phyloP scores from a whole-genome alignment of 1,140 invertebrate species.

The Philaenus spumarius region DNA sequence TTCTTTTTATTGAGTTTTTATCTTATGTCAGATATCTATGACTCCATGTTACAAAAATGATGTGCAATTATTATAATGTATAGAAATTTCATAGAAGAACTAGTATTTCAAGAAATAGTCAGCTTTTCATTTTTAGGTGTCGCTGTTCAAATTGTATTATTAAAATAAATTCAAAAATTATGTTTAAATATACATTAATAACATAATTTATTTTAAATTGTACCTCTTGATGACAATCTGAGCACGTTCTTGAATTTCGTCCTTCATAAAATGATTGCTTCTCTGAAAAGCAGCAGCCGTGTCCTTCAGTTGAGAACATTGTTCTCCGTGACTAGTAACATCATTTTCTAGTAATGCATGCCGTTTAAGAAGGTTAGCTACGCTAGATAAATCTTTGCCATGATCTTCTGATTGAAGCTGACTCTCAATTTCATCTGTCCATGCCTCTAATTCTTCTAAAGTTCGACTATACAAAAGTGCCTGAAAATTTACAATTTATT shows the following conservation, averaged over 20 bases:
- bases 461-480: slow-evolving; percentile 77
- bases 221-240: slow-evolving; percentile 57
- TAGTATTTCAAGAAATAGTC: no score
- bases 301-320: slow-evolving; percentile 69
- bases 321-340: slow-evolving; percentile 68
- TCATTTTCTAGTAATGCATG: slow-evolving; percentile 78
- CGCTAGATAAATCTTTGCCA: slow-evolving; percentile 76
- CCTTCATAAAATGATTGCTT: slow-evolving; percentile 74
- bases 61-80: no score
- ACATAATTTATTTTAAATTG: no score
- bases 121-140: no score
- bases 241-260: slow-evolving; percentile 71
- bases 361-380: slow-evolving; percentile 76
- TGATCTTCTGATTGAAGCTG: slow-evolving; percentile 77
- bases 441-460: slow-evolving; percentile 81
- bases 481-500: no score
- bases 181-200: no score
- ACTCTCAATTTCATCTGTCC: slow-evolving; percentile 82
- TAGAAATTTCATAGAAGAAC: no score
- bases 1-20: no score
- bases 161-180: no score
- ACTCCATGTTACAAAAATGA: no score
- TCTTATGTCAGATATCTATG: no score
- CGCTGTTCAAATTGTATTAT: no score
- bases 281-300: slow-evolving; percentile 64